Evolutionary conservation across 2,888 invertebrate species (phyloP).

Genomic region (Ochropleura plecta): DNA sequence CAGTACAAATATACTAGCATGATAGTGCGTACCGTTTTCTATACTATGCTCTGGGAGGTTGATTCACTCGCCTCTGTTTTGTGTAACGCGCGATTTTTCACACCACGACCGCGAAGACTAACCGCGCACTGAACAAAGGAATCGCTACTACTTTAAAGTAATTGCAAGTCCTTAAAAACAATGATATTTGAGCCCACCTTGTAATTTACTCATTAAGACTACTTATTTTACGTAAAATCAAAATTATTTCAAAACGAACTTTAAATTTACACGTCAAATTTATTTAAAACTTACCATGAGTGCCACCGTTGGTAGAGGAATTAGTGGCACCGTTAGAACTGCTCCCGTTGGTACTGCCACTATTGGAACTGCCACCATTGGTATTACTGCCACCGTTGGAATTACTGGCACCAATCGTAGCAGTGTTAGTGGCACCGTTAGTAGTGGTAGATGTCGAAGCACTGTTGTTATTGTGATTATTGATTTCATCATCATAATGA

Average conservation of each 20-base stretch:
- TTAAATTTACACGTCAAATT: background rate
- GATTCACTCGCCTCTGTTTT: slow-evolving; percentile 65
- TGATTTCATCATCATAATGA: background rate
- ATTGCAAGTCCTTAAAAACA: background rate
- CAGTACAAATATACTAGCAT: slow-evolving; percentile 45
- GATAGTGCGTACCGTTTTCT: slow-evolving; percentile 60
- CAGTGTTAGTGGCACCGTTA: background rate
- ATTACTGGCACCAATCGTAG: background rate
- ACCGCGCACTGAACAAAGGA: slow-evolving; percentile 5
- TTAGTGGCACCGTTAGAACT: background rate
- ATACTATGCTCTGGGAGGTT: slow-evolving; percentile 45
- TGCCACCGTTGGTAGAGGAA: background rate
- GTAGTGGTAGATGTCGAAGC: background rate
- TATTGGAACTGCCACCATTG: background rate
- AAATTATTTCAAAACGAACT: background rate
- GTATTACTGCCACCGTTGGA: too few relatives aligned
- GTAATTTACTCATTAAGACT: background rate
- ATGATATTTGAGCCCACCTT: background rate
- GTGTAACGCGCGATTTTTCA: slow-evolving; percentile 58
- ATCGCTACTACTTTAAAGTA: background rate
- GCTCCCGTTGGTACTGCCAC: too few relatives aligned
- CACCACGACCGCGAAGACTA: slow-evolving; percentile 23
- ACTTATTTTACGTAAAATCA: background rate
- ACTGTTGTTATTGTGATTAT: background rate
- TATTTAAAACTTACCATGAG: background rate